Evolutionary conservation across 2,113 vertebrate species (phyloP), one percentile per base, ranked within the genome.

Genomic region (Papio anubis): DNA sequence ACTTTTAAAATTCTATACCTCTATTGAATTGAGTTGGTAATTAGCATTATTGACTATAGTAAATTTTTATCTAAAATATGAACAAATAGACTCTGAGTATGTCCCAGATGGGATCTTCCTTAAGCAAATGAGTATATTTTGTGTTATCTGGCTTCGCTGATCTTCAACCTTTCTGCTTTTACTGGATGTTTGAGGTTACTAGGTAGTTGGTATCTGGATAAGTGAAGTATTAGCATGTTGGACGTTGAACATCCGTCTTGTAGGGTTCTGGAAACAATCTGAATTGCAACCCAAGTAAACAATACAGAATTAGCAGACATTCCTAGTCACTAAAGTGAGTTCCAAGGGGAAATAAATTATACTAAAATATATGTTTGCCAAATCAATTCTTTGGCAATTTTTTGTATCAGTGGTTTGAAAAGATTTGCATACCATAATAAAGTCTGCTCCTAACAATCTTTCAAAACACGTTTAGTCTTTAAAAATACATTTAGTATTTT

Each of bases 391-490:
- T 95, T 91, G 25, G 20, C 35, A 72, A 21, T 64, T 18, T 17
- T 76, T 92, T 96, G 13, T 84, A 97, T 90, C 92, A 88, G 81
- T 87, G 90, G 32, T 93, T 92, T 66, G 88, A 88, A 12, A 3
- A 38, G 96, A 97, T 97, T 96, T 97, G 84, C 30, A 83, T 59
- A 76, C 38, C 68, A 72, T 97, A 96, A 95, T 75, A 90, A 94
- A 18, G 68, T 48, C 52, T 85, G 2, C 23, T 78, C 61, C 82
- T 83, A 93, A 96, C 82, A 85, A 50, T 90, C 85, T 94, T 97
- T 97, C 94, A 97, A 98, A 96, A 94, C 21, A 97, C 43, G 40
- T 79, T 90, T 43, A n/a, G 14, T 95, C 78, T 94, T 97, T 79
- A 95, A 96, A 97, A 82, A 96, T 55, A 96, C 12, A 64, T 64